These are phyloP conservation scores for Telenomus remus DNA, from an alignment of 1,140 invertebrate genomes.

Conservation along the genomic window DNA sequence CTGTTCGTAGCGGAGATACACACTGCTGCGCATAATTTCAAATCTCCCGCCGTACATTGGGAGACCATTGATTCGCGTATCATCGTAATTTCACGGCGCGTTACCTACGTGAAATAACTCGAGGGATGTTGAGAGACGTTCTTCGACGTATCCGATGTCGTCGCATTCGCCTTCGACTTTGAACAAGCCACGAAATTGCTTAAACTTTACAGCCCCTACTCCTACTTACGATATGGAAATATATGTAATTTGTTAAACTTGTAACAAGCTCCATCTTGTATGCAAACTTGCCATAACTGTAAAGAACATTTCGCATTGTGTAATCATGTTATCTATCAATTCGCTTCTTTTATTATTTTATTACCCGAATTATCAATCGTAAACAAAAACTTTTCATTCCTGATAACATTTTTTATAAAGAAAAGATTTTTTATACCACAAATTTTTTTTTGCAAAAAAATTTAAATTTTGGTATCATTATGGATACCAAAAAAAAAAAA, in stretches of 20 bases:
- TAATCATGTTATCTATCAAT: too few species aligned
- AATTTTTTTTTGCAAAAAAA: too few species aligned
- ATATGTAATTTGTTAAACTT: conserved; percentile 40
- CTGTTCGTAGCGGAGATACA: conserved; percentile 48
- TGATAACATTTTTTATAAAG: too few species aligned
- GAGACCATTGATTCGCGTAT: conserved; percentile 74
- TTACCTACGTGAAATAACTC: conserved; percentile 75
- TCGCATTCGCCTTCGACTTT: conserved; percentile 67
- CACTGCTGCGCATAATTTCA: conserved; percentile 52
- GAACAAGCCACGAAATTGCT: conserved; percentile 76
- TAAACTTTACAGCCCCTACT: conserved; percentile 66
- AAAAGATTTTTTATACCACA: too few species aligned
- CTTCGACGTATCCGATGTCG: conserved; percentile 54
- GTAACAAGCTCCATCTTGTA: conserved; percentile 1
- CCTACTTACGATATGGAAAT: conserved; percentile 35
- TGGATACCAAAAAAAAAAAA: too few species aligned
- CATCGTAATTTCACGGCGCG: conserved; percentile 76
- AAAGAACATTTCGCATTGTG: too few species aligned
- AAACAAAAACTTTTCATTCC: too few species aligned
- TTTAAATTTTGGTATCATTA: too few species aligned
- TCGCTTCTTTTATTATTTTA: too few species aligned
- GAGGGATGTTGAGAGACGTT: conserved; percentile 63
- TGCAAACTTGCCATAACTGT: neutral
- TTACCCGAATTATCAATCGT: too few species aligned
- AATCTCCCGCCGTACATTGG: conserved; percentile 58